Conservation (phyloP, 2,888 invertebrate species). For the Epinotia demarniana region DNA sequence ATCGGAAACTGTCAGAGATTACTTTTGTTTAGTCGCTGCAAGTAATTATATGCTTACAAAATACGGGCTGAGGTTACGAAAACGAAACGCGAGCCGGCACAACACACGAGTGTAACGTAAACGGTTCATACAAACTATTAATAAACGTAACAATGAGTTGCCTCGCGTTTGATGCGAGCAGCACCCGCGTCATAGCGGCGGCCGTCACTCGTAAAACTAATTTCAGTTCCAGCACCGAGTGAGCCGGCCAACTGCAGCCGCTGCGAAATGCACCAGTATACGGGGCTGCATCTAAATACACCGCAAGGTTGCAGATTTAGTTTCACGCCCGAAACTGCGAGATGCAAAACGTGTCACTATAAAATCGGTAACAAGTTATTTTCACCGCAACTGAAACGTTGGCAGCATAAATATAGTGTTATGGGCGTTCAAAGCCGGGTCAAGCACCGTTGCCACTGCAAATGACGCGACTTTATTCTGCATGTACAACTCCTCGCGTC, state of each 20-base stretch:
- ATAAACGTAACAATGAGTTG: constrained; percentile 80
- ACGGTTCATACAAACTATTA: constrained; percentile 75
- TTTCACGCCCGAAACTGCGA: constrained; percentile 33
- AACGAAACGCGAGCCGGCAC: constrained; percentile 58
- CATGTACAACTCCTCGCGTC: constrained; percentile 58
- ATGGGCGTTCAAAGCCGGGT: constrained; percentile 35
- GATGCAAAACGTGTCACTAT: constrained; percentile 52
- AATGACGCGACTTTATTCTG: constrained; percentile 62
- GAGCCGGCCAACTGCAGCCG: constrained; percentile 59
- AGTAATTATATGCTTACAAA: constrained; percentile 61
- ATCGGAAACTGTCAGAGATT: constrained; percentile 32
- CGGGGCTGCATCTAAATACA: constrained; percentile 32
- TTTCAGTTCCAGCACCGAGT: constrained; percentile 67
- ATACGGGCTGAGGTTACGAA: constrained; percentile 70
- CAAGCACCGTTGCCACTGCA: constrained; percentile 45
- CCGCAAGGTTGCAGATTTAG: constrained; percentile 16
- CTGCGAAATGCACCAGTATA: constrained; percentile 53
- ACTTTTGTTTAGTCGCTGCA: constrained; percentile 48
- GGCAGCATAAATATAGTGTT: constrained; percentile 41
- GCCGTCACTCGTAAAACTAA: constrained; percentile 79
- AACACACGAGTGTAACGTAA: constrained; percentile 68
- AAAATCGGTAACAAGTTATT: constrained; percentile 49
- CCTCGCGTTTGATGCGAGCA: constrained; percentile 69
- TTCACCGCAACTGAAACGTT: constrained; percentile 53
- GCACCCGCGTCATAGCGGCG: constrained; percentile 68